phyloP scores from a whole-genome alignment of 2,797 vertebrate genomes.

The Astyanax mexicanus region DNA sequence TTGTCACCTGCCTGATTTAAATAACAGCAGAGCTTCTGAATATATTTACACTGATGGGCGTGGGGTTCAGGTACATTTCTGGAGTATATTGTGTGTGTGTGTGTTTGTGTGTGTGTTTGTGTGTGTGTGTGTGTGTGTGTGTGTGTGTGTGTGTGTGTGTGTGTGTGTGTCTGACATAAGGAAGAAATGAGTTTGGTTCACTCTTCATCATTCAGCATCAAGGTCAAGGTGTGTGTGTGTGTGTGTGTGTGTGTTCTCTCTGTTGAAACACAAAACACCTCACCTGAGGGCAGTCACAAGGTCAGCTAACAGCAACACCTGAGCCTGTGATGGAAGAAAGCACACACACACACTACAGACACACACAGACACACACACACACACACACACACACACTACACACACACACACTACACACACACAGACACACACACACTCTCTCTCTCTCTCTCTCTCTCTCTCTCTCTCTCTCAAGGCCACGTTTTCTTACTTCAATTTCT shows the following conservation, averaged over 20 bases:
- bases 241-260: neutral
- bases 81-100: no score
- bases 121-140: no score
- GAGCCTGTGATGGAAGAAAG: constrained; percentile 22
- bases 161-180: constrained; percentile 15
- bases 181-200: constrained; percentile 6
- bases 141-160: neutral
- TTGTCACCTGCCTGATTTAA: no score
- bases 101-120: no score
- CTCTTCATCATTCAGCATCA: constrained; percentile 1
- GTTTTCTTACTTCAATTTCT: no score
- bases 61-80: no score
- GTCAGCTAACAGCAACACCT: constrained; percentile 42
- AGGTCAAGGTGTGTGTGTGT: neutral
- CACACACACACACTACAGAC: constrained; percentile 23
- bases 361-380: neutral
- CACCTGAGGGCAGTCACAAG: constrained; percentile 44
- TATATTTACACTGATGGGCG: no score
- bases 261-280: constrained; percentile 40
- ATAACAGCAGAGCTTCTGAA: no score
- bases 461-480: constrained; percentile 21
- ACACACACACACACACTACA: no score
- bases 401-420: no score
- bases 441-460: no score
- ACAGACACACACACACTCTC: no score